Percentiles rank a stretch among this genome's conserved stretches.
Conservation (phyloP, 2,797 vertebrate species). For the Anolis apletophallus region DNA sequence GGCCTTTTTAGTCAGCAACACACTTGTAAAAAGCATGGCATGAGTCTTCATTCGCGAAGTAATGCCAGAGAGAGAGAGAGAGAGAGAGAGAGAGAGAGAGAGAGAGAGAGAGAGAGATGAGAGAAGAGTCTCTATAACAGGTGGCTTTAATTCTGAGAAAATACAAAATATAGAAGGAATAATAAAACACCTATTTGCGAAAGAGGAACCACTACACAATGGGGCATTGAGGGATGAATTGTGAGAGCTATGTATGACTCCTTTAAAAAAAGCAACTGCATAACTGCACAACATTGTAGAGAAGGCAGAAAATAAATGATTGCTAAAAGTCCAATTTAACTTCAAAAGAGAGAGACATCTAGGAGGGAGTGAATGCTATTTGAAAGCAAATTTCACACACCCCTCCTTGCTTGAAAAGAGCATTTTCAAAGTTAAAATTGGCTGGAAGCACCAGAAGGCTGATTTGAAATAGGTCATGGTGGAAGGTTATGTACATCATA, state of each 20-base stretch:
- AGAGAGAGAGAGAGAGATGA: too few relatives aligned
- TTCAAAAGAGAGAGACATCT: background rate
- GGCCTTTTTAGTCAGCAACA: too few relatives aligned
- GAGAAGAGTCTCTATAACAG: background rate
- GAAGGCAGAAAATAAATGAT: background rate
- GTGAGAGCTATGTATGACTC: background rate
- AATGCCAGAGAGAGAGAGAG: too few relatives aligned
- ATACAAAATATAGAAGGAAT: background rate
- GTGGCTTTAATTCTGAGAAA: background rate
- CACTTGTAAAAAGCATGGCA: too few relatives aligned
- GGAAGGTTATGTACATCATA: background rate
- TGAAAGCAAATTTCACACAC: background rate
- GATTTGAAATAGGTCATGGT: constrained; percentile 6
- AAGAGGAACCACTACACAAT: background rate
- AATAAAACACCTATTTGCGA: background rate
- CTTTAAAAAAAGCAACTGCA: background rate
- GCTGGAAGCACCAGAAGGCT: constrained; percentile 10
- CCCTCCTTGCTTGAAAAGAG: background rate
- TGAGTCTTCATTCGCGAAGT: too few relatives aligned
- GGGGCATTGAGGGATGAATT: background rate
- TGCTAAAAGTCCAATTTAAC: constrained; percentile 5
- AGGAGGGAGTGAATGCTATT: background rate
- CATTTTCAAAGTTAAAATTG: constrained; percentile 12
- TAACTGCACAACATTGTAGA: background rate
- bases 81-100: too few relatives aligned